A percentile compares a stretch with the other conserved stretches of the same genome.
Evolutionary conservation across 2,113 vertebrate genomes (phyloP).

Genomic region (Ardeotis arabs): DNA sequence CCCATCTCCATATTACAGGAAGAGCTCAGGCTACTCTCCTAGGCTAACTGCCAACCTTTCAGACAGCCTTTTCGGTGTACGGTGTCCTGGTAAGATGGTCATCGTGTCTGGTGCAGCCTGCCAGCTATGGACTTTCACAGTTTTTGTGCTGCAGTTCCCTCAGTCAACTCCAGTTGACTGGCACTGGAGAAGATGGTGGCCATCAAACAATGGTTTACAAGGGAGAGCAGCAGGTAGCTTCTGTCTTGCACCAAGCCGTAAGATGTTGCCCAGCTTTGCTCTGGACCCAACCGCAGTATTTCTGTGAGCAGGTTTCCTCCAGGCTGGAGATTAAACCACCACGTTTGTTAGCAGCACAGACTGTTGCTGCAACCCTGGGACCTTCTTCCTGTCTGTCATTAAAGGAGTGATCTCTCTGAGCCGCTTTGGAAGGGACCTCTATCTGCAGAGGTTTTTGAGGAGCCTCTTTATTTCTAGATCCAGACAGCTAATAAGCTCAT

Average conservation of each 20-base stretch:
- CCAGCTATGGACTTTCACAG: not conserved
- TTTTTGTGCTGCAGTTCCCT: not conserved
- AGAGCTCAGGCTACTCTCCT: not conserved
- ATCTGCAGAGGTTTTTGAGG: not conserved
- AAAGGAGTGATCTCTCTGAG: not conserved
- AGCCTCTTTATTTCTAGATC: not conserved
- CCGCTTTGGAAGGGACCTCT: not conserved
- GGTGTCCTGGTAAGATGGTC: rapidly evolving
- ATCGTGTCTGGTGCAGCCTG: rapidly evolving
- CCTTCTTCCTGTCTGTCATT: not conserved
- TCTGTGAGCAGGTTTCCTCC: not conserved
- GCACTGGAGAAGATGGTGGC: not conserved
- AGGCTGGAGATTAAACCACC: not conserved
- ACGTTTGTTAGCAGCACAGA: not conserved
- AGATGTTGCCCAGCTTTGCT: not conserved
- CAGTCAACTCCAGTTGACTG: not conserved
- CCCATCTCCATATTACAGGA: not conserved
- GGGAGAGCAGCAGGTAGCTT: not conserved
- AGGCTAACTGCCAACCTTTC: not conserved
- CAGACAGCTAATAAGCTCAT: not conserved
- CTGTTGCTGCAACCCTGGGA: not conserved
- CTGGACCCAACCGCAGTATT: not conserved
- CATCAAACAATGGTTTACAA: not conserved
- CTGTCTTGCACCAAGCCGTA: not conserved
- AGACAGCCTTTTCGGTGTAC: rapidly evolving